Conservation (phyloP, 1,140 invertebrate species). For the Popillia japonica region DNA sequence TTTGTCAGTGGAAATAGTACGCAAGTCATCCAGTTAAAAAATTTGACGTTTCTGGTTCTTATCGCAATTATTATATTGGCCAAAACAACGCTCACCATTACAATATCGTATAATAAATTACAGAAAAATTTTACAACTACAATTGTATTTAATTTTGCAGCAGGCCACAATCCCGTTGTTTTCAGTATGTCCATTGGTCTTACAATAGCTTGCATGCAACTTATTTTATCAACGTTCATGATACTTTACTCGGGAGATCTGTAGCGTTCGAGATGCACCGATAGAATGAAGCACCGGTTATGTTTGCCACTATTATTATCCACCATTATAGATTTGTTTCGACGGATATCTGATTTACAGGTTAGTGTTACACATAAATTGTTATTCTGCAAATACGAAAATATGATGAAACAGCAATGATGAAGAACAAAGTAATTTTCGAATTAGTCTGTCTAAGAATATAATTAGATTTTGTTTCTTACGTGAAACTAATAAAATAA, state of each 20-base stretch:
- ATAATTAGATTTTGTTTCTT: no score
- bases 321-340: not conserved
- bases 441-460: no score
- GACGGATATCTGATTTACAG: not conserved
- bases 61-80: not conserved
- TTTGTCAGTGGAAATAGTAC: not conserved
- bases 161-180: not conserved
- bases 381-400: not conserved
- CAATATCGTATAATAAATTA: not conserved
- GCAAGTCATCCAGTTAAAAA: slow-evolving; percentile 3
- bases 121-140: not conserved
- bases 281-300: not conserved
- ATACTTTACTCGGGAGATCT: not conserved
- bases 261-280: not conserved
- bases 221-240: slow-evolving; percentile 2
- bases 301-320: not conserved
- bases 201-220: not conserved
- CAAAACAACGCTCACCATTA: not conserved
- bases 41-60: not conserved
- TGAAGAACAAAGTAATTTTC: no score
- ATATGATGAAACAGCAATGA: no score
- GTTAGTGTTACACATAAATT: not conserved
- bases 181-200: not conserved
- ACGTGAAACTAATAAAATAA: no score
- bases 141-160: not conserved